A percentile compares a stretch with the other conserved stretches of the same genome.
phyloP scores from a whole-genome alignment of 2,113 vertebrate species.

The Gavia stellata region DNA sequence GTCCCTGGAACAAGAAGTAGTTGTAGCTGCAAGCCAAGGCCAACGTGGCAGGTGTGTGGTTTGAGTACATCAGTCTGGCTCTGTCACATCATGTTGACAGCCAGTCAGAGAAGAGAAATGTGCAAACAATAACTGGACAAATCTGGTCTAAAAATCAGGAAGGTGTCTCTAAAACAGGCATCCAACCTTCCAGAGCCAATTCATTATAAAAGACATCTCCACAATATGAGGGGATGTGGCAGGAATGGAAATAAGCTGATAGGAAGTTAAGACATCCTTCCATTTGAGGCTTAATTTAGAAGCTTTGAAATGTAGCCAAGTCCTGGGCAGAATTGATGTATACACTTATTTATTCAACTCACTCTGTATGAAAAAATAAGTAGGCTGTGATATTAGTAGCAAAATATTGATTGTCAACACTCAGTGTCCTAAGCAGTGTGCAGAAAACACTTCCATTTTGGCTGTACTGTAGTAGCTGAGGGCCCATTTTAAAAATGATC shows the following conservation, averaged over 20 bases:
- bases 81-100: background rate
- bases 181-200: background rate
- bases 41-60: fast-evolving
- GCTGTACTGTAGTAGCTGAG: background rate
- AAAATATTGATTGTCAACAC: slow-evolving; percentile 12
- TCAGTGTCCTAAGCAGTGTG: background rate
- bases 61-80: background rate
- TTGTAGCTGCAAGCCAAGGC: background rate
- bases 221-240: background rate
- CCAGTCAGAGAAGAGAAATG: background rate
- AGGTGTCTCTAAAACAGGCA: background rate
- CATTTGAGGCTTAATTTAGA: background rate
- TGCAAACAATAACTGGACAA: background rate
- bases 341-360: background rate
- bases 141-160: background rate
- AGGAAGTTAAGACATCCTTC: background rate
- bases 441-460: background rate
- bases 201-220: background rate
- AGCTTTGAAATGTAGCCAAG: background rate
- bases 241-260: background rate
- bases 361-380: background rate
- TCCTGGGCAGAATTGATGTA: background rate
- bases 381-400: background rate
- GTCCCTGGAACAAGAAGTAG: background rate
- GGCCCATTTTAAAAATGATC: background rate